phyloP scores from a whole-genome alignment of 2,797 vertebrate species.

The Acipenser ruthenus region DNA sequence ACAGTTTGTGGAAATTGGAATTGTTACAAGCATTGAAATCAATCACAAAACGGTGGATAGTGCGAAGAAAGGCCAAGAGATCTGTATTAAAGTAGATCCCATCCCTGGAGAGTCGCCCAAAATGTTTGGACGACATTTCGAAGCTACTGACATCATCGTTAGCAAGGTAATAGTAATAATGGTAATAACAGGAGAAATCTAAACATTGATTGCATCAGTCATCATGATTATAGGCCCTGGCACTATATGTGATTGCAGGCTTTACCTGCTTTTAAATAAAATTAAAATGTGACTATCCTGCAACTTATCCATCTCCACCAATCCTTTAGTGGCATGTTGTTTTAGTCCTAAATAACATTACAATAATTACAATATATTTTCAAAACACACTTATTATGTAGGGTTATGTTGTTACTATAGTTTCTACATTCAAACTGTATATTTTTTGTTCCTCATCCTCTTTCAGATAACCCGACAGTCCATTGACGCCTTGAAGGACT shows the following conservation, averaged over 20 bases:
- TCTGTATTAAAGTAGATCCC: conserved; percentile 93
- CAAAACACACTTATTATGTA: not conserved
- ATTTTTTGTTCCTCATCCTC: not conserved
- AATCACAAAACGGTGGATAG: conserved; percentile 87
- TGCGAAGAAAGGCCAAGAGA: conserved; percentile 94
- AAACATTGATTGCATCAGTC: no score
- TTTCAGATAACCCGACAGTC: conserved; percentile 88
- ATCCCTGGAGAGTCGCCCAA: conserved; percentile 94
- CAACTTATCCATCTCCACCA: no score
- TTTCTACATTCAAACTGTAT: not conserved
- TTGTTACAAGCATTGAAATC: conserved; percentile 93
- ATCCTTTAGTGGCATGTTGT: no score
- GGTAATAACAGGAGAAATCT: not conserved
- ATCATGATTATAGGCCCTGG: no score
- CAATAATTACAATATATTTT: no score
- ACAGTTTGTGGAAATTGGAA: conserved; percentile 92
- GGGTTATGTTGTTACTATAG: not conserved
- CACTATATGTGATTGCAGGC: no score
- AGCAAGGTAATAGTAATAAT: conserved; percentile 70
- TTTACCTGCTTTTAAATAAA: no score
- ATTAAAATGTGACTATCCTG: no score
- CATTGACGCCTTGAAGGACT: conserved; percentile 94
- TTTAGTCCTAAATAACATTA: no score
- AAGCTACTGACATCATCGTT: conserved; percentile 87
- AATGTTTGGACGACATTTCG: conserved; percentile 97